These are phyloP conservation scores for Falcaria lacertinaria DNA, from an alignment of 2,888 invertebrate species.

Conservation along the genomic window DNA sequence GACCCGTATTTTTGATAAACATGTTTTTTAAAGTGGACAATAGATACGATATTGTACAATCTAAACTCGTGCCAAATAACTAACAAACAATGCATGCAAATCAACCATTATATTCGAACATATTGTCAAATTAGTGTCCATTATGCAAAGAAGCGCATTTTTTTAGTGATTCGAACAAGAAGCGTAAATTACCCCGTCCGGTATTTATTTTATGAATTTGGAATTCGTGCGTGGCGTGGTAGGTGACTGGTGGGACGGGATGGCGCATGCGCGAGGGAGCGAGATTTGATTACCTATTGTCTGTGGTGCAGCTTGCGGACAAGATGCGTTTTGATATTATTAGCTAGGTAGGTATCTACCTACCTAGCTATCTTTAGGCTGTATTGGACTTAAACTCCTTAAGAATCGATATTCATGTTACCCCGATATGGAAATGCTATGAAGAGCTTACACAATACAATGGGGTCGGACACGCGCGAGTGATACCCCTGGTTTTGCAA, in stretches of 20 bases:
- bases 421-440: too few relatives aligned
- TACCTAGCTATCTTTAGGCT: too few relatives aligned
- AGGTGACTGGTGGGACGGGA: slow-evolving; percentile 39
- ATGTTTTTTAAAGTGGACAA: not conserved
- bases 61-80: slow-evolving; percentile 10
- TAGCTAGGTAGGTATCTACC: not conserved
- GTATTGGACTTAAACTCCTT: too few relatives aligned
- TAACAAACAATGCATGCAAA: not conserved
- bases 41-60: too few relatives aligned
- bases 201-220: slow-evolving; percentile 35
- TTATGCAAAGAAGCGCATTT: slow-evolving; percentile 19
- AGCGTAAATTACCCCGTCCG: slow-evolving; percentile 30
- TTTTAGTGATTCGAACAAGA: slow-evolving; percentile 24
- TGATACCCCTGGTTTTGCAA: too few relatives aligned
- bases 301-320: slow-evolving; percentile 44
- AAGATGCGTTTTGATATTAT: not conserved
- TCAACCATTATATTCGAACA: slow-evolving; percentile 11
- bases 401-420: too few relatives aligned
- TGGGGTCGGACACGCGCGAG: too few relatives aligned
- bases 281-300: slow-evolving; percentile 67
- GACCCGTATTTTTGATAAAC: too few relatives aligned
- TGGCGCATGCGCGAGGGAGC: slow-evolving; percentile 34
- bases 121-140: slow-evolving; percentile 38
- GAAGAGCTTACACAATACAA: too few relatives aligned
- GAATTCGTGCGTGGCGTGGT: slow-evolving; percentile 36